Evolutionary conservation across 2,888 invertebrate species (phyloP), one percentile per base, ranked within the genome.

Genomic region (Stenodera caucasica): DNA sequence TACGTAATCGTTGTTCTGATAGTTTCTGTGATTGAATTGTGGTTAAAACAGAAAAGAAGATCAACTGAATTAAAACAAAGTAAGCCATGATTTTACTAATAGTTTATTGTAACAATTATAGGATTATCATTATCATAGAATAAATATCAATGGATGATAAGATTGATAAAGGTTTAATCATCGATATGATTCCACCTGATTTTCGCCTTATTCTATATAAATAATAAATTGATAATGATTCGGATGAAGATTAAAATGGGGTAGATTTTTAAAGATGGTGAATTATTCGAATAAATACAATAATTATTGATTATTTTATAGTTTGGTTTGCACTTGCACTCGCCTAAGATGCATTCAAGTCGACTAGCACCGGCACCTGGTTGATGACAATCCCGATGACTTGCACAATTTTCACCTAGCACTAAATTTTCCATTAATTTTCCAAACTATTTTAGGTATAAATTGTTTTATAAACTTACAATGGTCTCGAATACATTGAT

Each of bases 401-500:
- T 55, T n/a, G 60, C 26, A 58, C 77, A 77, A 2, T n/a, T 33
- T 30, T 73, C 70, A 49, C 72, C 71, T 51, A 77, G 61, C 49
- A 68, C 77, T n/a, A n/a, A n/a, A 55, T 40, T 18, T 30, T 29
- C 3, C 12, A 52, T 33, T 30, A 30, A 18, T 33, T 35, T 35
- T 37, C 2, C 3, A 1, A 15, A 23, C 37, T 45, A 15, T 30
- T 52, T n/a, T 30, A 26, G 49, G 55, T 63, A n/a, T n/a, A n/a
- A n/a, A n/a, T n/a, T n/a, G n/a, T n/a, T n/a, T n/a, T n/a, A n/a
- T n/a, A n/a, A n/a, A n/a, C 73, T 71, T 70, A 75, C 75, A 56
- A 59, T 68, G 61, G 65, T 75, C 74, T 53, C 60, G 58, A 21
- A 75, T 70, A 57, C 76, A 77, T 62, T 70, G 72, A 23, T 69